phyloP scores from a whole-genome alignment of 1,140 invertebrate species.

The Nymphalis io region DNA sequence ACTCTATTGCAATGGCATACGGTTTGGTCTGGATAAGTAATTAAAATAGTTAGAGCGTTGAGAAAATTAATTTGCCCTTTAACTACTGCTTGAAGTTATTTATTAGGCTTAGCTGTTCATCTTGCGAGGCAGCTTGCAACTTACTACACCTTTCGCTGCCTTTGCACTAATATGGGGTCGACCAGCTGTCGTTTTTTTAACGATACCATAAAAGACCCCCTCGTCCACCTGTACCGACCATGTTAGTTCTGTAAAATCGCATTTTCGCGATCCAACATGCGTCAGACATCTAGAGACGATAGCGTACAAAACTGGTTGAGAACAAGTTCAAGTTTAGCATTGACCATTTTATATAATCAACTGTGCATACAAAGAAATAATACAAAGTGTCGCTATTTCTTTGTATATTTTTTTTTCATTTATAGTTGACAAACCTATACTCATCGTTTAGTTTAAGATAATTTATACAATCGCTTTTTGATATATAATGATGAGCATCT shows the following conservation, averaged over 20 bases:
- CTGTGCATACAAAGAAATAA: constrained; percentile 14
- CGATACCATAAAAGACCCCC: constrained; percentile 54
- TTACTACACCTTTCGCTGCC: constrained; percentile 61
- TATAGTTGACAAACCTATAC: background rate
- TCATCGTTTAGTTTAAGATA: background rate
- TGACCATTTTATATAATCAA: constrained; percentile 26
- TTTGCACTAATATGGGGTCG: constrained; percentile 57
- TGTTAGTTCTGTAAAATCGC: constrained; percentile 46
- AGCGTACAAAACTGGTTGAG: constrained; percentile 33
- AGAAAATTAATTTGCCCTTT: constrained; percentile 56
- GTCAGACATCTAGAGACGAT: constrained; percentile 31
- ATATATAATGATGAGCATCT: background rate
- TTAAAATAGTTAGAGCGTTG: constrained; percentile 31
- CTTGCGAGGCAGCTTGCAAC: constrained; percentile 46
- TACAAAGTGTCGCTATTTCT: constrained; percentile 18
- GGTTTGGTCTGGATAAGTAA: constrained; percentile 34
- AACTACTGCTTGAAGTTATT: constrained; percentile 43
- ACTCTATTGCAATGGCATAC: constrained; percentile 44
- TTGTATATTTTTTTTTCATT: constrained; percentile 5
- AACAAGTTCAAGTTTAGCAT: constrained; percentile 22
- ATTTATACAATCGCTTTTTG: background rate
- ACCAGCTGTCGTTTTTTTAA: constrained; percentile 63
- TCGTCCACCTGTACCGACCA: constrained; percentile 49
- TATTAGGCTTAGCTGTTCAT: constrained; percentile 47
- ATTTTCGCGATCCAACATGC: constrained; percentile 41